phyloP scores from a whole-genome alignment of 2,888 invertebrate genomes.

The Eutolmus rufibarbis region DNA sequence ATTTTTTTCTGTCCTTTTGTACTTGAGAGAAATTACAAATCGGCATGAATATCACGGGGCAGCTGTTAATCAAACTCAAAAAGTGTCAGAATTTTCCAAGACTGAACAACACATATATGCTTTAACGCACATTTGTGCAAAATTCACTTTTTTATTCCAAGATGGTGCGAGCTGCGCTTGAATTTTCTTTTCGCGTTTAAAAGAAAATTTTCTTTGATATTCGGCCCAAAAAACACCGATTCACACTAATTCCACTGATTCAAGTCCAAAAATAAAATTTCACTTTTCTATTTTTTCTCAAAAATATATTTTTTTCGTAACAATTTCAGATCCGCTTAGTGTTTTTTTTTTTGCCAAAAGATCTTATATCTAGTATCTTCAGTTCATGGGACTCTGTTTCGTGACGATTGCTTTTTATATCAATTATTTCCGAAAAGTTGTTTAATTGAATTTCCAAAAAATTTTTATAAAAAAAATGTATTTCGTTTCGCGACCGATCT shows the following conservation, averaged over 20 bases:
- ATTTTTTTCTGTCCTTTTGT: neutral
- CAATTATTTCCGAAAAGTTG: neutral
- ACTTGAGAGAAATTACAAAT: neutral
- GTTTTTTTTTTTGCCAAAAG: neutral
- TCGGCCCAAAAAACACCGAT: neutral
- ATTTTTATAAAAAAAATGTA: neutral
- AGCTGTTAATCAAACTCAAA: slow-evolving; percentile 10
- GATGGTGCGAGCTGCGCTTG: slow-evolving; percentile 12
- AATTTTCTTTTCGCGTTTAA: neutral
- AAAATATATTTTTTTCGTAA: neutral
- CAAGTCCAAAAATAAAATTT: slow-evolving; percentile 42
- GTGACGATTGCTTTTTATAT: neutral
- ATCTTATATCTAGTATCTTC: neutral
- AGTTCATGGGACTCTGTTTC: neutral
- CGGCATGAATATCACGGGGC: neutral
- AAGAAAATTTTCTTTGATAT: neutral
- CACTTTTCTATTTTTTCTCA: slow-evolving; percentile 13
- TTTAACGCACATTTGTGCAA: slow-evolving; percentile 19
- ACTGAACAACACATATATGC: slow-evolving; percentile 16
- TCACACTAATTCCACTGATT: neutral
- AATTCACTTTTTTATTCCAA: slow-evolving; percentile 29
- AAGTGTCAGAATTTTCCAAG: slow-evolving; percentile 14
- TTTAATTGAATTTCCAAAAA: neutral
- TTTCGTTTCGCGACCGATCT: slow-evolving; percentile 8
- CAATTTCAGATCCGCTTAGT: neutral